Conservation (phyloP, 37 sponge, comb jelly and placozoan genomes). For the Lycopodina hypogea region DNA sequence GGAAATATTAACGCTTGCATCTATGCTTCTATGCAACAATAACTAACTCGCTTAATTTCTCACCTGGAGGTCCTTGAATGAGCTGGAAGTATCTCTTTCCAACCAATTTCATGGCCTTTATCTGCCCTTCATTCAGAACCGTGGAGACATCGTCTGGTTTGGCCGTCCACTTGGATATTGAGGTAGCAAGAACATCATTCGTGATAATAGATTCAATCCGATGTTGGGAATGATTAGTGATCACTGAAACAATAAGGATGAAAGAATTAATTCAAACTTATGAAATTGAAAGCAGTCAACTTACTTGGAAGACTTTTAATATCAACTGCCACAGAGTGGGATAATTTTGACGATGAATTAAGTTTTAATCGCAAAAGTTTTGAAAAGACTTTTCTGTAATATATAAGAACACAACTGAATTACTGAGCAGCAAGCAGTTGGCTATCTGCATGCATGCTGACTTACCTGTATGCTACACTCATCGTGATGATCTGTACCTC, state of each 20-base stretch:
- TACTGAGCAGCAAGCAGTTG: neutral
- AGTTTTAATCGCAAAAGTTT: neutral
- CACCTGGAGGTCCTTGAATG: conserved; percentile 85
- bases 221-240: no score
- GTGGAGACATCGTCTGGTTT: neutral
- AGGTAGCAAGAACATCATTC: conserved; percentile 2
- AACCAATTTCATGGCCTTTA: conserved; percentile 22
- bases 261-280: no score
- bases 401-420: neutral
- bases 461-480: conserved; percentile 40
- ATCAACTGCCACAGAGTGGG: no score
- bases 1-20: no score
- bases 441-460: neutral
- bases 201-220: no score
- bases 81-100: conserved; percentile 32
- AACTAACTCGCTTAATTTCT: no score
- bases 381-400: neutral
- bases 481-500: conserved; percentile 55
- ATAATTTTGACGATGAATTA: neutral
- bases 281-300: no score
- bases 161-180: conserved; percentile 3
- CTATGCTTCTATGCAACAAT: no score
- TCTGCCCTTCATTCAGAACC: conserved; percentile 41
- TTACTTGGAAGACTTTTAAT: no score
- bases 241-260: no score